A percentile compares a stretch with the other conserved stretches of the same genome.
Conservation (phyloP, 2,888 invertebrate genomes). For the Tetramorium bicarinatum region DNA sequence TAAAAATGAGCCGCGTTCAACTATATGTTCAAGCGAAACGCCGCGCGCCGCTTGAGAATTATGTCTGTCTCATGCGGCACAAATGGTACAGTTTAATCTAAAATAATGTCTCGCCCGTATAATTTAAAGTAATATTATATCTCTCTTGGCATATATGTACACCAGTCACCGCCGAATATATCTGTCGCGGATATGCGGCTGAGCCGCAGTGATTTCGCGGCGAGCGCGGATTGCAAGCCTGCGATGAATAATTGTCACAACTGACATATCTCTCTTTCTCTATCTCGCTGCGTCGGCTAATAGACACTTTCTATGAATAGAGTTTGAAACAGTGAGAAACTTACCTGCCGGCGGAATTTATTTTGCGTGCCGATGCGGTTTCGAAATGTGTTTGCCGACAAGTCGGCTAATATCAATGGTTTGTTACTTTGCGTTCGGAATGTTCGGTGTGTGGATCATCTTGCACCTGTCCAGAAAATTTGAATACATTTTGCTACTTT, state of each 20-base stretch:
- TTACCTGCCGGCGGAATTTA: conserved; percentile 25
- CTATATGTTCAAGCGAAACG: neutral
- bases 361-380: conserved; percentile 25
- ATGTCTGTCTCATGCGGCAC: neutral
- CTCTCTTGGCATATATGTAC: conserved; percentile 48
- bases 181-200: conserved; percentile 12
- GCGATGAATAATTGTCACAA: conserved; percentile 48
- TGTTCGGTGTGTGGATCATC: conserved; percentile 28
- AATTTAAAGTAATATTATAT: conserved; percentile 47
- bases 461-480: conserved; percentile 56
- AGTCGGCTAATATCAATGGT: conserved; percentile 42
- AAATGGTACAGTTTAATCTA: conserved; percentile 13
- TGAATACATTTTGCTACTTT: conserved; percentile 21
- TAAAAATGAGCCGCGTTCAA: neutral
- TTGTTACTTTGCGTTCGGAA: conserved; percentile 23
- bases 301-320: conserved; percentile 59
- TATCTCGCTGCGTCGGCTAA: neutral
- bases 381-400: conserved; percentile 31
- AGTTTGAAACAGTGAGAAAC: conserved; percentile 50
- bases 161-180: conserved; percentile 38
- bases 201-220: conserved; percentile 14
- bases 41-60: neutral
- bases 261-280: conserved; percentile 46
- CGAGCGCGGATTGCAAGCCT: neutral
- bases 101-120: conserved; percentile 37